A percentile compares a stretch with the other conserved stretches of the same genome.
Conservation (phyloP, 2,797 vertebrate species). For the Philypnodon macrostomus region DNA sequence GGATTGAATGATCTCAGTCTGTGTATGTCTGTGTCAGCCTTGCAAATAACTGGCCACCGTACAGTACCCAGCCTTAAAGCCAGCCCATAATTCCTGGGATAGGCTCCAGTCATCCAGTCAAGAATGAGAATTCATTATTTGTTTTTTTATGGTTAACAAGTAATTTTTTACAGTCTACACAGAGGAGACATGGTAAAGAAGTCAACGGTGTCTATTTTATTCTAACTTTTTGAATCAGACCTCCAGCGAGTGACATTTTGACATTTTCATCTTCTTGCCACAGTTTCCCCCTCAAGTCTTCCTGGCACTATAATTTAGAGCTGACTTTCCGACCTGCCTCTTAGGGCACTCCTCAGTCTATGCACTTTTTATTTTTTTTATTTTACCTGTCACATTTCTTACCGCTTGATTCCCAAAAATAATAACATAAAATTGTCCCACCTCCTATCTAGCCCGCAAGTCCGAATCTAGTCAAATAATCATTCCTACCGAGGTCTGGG, state of each 20-base stretch:
- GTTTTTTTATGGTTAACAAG: too few relatives aligned
- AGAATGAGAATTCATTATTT: too few relatives aligned
- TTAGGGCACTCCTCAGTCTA: conserved; percentile 56
- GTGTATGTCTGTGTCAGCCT: too few relatives aligned
- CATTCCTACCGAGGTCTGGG: conserved; percentile 66
- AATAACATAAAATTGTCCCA: conserved; percentile 44
- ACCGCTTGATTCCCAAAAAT: conserved; percentile 64
- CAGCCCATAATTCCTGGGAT: too few relatives aligned
- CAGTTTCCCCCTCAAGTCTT: conserved; percentile 59
- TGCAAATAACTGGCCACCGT: too few relatives aligned
- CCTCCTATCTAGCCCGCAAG: conserved; percentile 57
- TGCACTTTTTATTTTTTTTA: conserved; percentile 36
- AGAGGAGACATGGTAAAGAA: conserved; percentile 21
- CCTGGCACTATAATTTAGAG: conserved; percentile 67
- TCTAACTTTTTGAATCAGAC: conserved; percentile 63
- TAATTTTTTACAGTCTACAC: too few relatives aligned
- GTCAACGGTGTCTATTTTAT: conserved; percentile 36
- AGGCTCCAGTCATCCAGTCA: too few relatives aligned
- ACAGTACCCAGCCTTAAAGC: too few relatives aligned
- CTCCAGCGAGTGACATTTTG: conserved; percentile 62
- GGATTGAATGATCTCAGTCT: too few relatives aligned
- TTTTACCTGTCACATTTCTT: conserved; percentile 69
- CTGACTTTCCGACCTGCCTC: conserved; percentile 55
- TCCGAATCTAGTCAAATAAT: conserved; percentile 79
- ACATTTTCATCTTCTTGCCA: conserved; percentile 65